Evolutionary conservation across 2,113 vertebrate genomes (phyloP).

Genomic region (Nothocercus nigrocapillus): DNA sequence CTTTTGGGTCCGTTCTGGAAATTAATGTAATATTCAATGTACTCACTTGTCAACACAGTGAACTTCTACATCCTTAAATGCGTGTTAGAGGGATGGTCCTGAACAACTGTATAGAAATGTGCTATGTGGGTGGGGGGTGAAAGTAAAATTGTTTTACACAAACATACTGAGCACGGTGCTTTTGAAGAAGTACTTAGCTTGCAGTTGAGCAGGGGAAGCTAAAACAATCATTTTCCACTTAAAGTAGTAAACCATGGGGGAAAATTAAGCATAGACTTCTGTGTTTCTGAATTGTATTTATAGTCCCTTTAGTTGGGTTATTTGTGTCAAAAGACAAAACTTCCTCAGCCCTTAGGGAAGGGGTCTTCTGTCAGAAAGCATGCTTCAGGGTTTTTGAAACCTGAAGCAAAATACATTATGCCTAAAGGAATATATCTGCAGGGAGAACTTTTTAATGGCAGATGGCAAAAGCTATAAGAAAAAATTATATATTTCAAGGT

Average conservation of each 20-base stretch:
- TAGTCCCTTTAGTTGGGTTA: background rate
- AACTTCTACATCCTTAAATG: background rate
- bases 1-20: background rate
- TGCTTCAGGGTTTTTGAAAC: background rate
- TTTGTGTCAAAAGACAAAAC: background rate
- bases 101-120: fast-evolving
- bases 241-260: background rate
- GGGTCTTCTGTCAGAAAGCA: background rate
- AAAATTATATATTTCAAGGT: conserved; percentile 24
- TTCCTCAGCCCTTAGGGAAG: background rate
- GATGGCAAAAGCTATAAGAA: background rate
- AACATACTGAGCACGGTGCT: fast-evolving
- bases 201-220: background rate
- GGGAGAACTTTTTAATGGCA: conserved; percentile 26
- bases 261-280: fast-evolving
- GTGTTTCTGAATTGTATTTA: fast-evolving
- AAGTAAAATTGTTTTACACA: background rate
- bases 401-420: background rate
- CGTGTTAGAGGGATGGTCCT: background rate
- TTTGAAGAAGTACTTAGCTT: background rate
- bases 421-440: background rate
- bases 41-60: background rate
- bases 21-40: fast-evolving
- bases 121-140: background rate
- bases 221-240: background rate